Evolutionary conservation across 2,113 vertebrate species (phyloP).

Genomic region (Gallinago jamesoni): DNA sequence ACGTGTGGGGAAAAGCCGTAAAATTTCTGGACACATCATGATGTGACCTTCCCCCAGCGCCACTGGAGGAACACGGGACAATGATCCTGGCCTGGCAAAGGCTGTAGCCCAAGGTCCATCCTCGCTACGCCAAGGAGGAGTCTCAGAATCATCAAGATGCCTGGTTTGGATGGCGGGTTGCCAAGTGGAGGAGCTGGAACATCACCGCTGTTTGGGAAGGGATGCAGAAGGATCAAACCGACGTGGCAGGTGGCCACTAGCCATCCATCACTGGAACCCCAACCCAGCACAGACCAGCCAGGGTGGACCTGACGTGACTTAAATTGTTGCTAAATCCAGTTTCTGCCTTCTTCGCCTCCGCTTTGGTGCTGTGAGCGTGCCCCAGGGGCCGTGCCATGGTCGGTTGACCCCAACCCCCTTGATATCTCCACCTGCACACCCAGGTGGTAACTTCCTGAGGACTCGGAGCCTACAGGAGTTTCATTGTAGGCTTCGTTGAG

Average conservation of each 20-base stretch:
- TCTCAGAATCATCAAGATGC: not conserved
- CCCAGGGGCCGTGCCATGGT: accelerated
- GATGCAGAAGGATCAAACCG: not conserved
- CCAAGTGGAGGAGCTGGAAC: not conserved
- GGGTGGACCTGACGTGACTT: not conserved
- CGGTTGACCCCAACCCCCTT: not conserved
- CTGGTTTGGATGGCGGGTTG: accelerated
- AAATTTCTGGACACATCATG: accelerated
- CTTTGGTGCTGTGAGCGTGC: not conserved
- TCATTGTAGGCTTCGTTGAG: not conserved
- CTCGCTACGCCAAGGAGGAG: not conserved
- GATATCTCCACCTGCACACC: not conserved
- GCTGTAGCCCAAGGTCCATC: not conserved
- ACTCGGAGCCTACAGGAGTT: not conserved
- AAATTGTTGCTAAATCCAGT: not conserved
- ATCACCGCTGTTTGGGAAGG: not conserved
- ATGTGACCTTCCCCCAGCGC: too few relatives aligned
- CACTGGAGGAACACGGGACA: accelerated
- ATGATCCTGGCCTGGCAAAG: not conserved
- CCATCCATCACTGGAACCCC: not conserved
- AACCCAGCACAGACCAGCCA: not conserved
- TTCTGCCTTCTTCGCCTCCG: not conserved
- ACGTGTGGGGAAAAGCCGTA: not conserved
- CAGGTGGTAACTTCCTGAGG: not conserved
- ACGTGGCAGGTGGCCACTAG: accelerated